Percentiles rank a stretch among this genome's conserved stretches.
Conservation (phyloP, 92 coral and sea anemone species). For the Siderastrea radians region DNA sequence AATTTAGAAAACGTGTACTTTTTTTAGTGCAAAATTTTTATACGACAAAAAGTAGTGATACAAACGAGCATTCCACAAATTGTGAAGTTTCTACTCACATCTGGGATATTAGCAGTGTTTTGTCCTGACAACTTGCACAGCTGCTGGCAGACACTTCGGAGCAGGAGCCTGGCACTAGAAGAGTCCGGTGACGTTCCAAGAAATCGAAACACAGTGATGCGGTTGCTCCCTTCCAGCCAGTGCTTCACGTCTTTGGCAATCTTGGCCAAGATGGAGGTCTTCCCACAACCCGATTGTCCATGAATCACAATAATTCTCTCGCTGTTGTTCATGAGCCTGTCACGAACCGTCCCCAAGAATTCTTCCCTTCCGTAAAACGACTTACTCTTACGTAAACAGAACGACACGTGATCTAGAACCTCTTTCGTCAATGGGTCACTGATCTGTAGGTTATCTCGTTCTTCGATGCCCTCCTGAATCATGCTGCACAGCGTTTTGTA, state of each 20-base stretch:
- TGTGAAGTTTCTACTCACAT: too few species aligned
- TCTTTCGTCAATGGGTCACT: slow-evolving; percentile 50
- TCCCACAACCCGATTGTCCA: slow-evolving; percentile 70
- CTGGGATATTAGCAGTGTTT: too few species aligned
- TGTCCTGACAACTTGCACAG: too few species aligned
- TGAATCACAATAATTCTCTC: slow-evolving; percentile 44
- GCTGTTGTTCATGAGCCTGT: slow-evolving; percentile 11
- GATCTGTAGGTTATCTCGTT: background rate
- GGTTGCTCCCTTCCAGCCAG: slow-evolving; percentile 29
- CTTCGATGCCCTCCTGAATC: slow-evolving; percentile 48
- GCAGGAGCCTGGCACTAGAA: slow-evolving; percentile 51
- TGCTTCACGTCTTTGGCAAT: slow-evolving; percentile 33
- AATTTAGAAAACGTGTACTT: too few species aligned
- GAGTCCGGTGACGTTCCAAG: slow-evolving; percentile 67
- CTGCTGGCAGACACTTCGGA: slow-evolving; percentile 39
- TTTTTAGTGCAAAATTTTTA: too few species aligned
- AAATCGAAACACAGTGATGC: slow-evolving; percentile 34
- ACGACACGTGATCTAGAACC: slow-evolving; percentile 42
- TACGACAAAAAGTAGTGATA: too few species aligned
- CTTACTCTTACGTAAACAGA: slow-evolving; percentile 47
- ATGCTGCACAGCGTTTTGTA: slow-evolving; percentile 34
- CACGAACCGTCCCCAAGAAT: slow-evolving; percentile 18
- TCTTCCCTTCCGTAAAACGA: slow-evolving; percentile 59
- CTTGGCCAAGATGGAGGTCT: slow-evolving; percentile 60
- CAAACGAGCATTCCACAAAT: too few species aligned